Percentiles rank a stretch among this genome's conserved stretches.
Conservation (phyloP, 2,797 vertebrate genomes). For the Melanotaenia trifasciata region DNA sequence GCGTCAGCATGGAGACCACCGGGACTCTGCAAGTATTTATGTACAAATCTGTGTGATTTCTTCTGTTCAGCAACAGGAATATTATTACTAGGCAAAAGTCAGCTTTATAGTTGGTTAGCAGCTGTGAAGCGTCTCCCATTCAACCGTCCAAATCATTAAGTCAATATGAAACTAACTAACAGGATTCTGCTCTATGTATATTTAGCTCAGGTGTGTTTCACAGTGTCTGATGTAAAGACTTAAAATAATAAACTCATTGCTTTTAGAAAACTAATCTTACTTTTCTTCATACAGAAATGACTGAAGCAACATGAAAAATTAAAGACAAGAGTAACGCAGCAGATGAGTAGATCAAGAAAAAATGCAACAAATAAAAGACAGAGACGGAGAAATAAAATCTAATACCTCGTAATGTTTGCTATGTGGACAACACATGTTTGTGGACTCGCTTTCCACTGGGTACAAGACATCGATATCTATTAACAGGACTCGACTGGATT, state of each 20-base stretch:
- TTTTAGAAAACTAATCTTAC: too few relatives aligned
- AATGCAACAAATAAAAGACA: conserved; percentile 32
- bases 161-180: conserved; percentile 7
- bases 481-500: conserved; percentile 63
- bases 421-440: conserved; percentile 73
- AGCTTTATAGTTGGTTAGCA: conserved; percentile 40
- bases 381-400: conserved; percentile 53
- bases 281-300: too few relatives aligned
- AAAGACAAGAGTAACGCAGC: too few relatives aligned
- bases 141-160: conserved; percentile 21
- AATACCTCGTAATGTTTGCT: conserved; percentile 71
- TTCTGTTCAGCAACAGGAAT: conserved; percentile 19
- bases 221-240: too few relatives aligned
- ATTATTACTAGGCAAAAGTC: conserved; percentile 48
- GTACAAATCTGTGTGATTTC: conserved; percentile 31
- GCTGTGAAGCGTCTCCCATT: conserved; percentile 33
- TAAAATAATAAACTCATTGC: too few relatives aligned
- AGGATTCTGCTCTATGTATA: conserved; percentile 12
- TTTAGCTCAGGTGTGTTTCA: too few relatives aligned
- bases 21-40: conserved; percentile 36
- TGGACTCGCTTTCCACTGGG: conserved; percentile 71
- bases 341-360: neutral
- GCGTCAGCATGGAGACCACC: conserved; percentile 63
- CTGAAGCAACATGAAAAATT: too few relatives aligned
- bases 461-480: conserved; percentile 66